Base-by-base conservation (phyloP, 2,113 vertebrate genomes). In the Meriones unguiculatus region DNA sequence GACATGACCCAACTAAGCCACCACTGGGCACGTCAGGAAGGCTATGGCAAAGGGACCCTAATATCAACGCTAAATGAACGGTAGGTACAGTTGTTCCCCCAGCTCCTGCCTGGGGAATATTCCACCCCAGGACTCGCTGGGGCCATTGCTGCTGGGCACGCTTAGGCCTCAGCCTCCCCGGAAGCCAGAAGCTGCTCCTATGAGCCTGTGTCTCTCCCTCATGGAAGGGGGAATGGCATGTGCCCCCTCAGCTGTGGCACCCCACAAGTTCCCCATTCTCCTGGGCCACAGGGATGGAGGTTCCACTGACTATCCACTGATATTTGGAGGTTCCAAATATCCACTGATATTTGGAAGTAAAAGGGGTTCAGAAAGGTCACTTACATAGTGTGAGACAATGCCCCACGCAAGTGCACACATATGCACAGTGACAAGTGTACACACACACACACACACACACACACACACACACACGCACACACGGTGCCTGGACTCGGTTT, bases 301-400 rank as follows among this genome's bases (percentile, higher is more conserved):
- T 87, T 1, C n/a, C 52, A 54, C 11, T 30, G 15, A 76, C 64
- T n/a, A 91, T 69, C 4, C 75, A 95, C n/a, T n/a, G 69, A 78
- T 7, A 35, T 46, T 46, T 38, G 54, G 62, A 89, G 75, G 62
- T 20, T n/a, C n/a, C n/a, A n/a, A n/a, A n/a, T n/a, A n/a, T n/a
- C n/a, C n/a, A n/a, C n/a, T n/a, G 69, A 78, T 7, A 35, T 46
- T 46, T 38, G 54, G 62, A 89, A 78, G 62, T 20, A 35, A 72
- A 84, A n/a, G 62, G 65, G 12, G 41, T 94, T 69, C 57, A 59
- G 18, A 95, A 95, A 95, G 67, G 41, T 72, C 82, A 91, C 69
- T 75, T 81, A 57, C 65, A 64, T 62, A 54, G 69, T 87, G 24
- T 59, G 82, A 70, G 76, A 81, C 9, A 59, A 80, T 84, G 95